phyloP scores from a whole-genome alignment of 35 echinoderm and acorn worm genomes.

The Strongylocentrotus purpuratus region DNA sequence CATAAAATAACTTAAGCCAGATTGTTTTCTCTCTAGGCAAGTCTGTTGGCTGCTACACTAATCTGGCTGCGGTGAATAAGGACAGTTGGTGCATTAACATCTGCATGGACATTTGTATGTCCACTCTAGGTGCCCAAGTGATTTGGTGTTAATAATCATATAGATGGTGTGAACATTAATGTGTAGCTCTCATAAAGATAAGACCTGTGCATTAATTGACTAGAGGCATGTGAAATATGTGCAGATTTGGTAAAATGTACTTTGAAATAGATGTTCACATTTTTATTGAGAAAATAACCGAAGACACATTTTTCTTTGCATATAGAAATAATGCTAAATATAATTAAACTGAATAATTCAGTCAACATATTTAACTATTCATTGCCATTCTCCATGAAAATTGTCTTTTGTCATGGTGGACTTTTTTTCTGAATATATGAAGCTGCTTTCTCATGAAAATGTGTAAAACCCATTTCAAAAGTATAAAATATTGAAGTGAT shows the following conservation, averaged over 20 bases:
- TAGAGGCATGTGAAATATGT: background rate
- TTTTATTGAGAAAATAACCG: background rate
- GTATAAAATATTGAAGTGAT: background rate
- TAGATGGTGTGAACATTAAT: background rate
- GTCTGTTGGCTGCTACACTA: slow-evolving; percentile 42
- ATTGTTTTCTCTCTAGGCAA: slow-evolving; percentile 32
- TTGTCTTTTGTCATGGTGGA: background rate
- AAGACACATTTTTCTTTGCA: background rate
- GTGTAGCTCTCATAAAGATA: background rate
- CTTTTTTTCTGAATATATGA: background rate
- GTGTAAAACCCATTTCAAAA: background rate
- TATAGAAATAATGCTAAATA: background rate
- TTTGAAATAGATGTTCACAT: background rate
- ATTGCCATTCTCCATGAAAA: background rate
- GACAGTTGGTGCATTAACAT: background rate
- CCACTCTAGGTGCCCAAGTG: background rate
- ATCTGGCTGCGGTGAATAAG: background rate
- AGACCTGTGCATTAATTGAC: background rate
- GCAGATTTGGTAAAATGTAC: background rate
- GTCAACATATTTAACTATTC: background rate
- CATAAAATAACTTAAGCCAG: slow-evolving; percentile 44
- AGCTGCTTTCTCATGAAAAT: background rate
- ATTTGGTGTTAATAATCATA: slow-evolving; percentile 3
- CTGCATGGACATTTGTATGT: background rate
- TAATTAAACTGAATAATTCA: background rate